These are phyloP conservation scores for Leuciscus waleckii DNA, from an alignment of 2,797 vertebrate species.

Conservation along the genomic window DNA sequence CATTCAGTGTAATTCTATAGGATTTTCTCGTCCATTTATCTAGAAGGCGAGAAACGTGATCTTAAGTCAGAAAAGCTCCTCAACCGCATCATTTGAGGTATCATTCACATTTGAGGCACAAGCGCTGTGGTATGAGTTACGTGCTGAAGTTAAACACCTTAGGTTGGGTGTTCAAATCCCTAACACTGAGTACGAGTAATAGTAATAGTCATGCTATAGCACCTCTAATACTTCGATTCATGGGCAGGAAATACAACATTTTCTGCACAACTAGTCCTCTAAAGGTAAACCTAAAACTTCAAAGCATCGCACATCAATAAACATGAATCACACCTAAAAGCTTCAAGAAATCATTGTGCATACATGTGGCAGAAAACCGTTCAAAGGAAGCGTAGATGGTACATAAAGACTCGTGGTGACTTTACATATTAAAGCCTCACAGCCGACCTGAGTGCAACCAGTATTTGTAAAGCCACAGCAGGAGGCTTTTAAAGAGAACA, in stretches of 20 bases:
- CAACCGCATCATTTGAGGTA: background rate
- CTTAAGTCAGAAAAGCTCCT: background rate
- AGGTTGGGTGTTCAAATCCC: background rate
- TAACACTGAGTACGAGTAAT: slow-evolving; percentile 13
- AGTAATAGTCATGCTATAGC: background rate
- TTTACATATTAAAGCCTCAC: slow-evolving; percentile 32
- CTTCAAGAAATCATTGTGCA: slow-evolving; percentile 20
- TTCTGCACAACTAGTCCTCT: slow-evolving; percentile 17
- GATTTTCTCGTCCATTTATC: background rate
- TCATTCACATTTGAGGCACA: background rate
- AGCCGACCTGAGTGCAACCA: slow-evolving; percentile 7
- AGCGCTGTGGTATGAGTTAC: background rate
- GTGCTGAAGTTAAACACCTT: background rate
- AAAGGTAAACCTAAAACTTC: slow-evolving; percentile 5
- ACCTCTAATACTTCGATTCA: background rate
- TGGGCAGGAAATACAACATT: background rate
- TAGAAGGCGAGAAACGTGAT: background rate
- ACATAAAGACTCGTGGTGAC: background rate
- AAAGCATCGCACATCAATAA: slow-evolving; percentile 27
- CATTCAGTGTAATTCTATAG: slow-evolving; percentile 5
- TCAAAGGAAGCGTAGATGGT: slow-evolving; percentile 14
- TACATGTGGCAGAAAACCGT: slow-evolving; percentile 20
- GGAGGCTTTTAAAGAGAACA: slow-evolving; percentile 41
- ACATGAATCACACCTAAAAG: background rate
- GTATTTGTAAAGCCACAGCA: slow-evolving; percentile 45